These are phyloP conservation scores for Eudyptes chrysolophus DNA, from an alignment of 2,113 vertebrate genomes.

Conservation along the genomic window DNA sequence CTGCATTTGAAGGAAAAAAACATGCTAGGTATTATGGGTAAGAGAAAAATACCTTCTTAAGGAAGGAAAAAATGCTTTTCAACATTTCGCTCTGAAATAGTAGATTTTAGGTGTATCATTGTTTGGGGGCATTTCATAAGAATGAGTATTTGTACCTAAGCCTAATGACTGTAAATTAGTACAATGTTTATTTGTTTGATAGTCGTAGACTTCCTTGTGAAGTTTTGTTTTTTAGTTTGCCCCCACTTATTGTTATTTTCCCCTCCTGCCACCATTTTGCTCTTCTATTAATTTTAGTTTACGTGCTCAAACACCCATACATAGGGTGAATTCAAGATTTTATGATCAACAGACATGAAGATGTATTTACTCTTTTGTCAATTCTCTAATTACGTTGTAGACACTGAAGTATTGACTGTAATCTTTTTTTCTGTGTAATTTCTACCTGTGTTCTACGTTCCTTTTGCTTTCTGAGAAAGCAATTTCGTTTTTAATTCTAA, in stretches of 20 bases:
- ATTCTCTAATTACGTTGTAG: neutral
- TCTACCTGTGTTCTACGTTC: neutral
- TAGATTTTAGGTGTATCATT: neutral
- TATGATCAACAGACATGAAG: neutral
- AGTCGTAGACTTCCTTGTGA: neutral
- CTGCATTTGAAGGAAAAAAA: neutral
- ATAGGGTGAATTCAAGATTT: neutral
- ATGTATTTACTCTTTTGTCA: neutral
- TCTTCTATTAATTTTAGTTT: neutral
- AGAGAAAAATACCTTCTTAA: neutral
- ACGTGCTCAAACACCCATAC: rapidly evolving
- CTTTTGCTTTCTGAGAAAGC: neutral
- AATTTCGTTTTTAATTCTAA: neutral
- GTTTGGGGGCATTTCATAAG: neutral
- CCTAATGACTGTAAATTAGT: neutral
- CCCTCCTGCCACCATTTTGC: rapidly evolving
- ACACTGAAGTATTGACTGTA: neutral
- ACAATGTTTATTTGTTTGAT: neutral
- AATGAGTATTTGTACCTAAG: neutral
- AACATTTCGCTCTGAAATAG: neutral
- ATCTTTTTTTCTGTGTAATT: neutral
- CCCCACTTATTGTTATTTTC: neutral
- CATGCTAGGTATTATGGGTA: neutral
- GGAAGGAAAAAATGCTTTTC: neutral
- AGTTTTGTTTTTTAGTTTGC: neutral